Base-by-base conservation (phyloP, 1,140 invertebrate species). In the Drosophila willistoni region DNA sequence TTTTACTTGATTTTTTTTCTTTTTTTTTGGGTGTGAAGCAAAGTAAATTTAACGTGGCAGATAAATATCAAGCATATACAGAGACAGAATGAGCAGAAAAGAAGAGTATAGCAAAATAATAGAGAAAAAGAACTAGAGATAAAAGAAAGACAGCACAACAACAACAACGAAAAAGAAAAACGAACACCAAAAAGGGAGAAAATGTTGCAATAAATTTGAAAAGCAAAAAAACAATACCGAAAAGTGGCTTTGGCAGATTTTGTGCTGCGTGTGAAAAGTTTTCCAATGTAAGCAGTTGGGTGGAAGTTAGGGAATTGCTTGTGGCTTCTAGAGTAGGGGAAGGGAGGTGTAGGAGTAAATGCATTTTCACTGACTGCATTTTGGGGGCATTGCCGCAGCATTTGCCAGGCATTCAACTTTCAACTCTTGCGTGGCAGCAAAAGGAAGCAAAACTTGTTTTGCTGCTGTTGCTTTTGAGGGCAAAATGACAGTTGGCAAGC, bases 391-490 rank as follows among this genome's bases (percentile, higher is more conserved):
- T 85, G 81, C 73, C 81, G 81, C 74, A 70, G 83, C 83, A 84
- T 89, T 89, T 89, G 71, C 64, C 70, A 89, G 84, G 68, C 84
- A 65, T 89, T 89, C 84, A 89, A 89, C 84, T 89, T 89, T 89
- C 84, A 89, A 89, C 84, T 89, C 80, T 83, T 80, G 84, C 79
- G 64, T 47, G 68, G 55, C 55, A 34, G 55, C 55, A 57, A 51
- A 51, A 51, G 44, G 44, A 59, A 73, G 63, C 72, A 39, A 61
- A 29, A 57, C 25, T 57, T 55, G 41, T 33, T 65, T 64, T 75
- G 62, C 61, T 63, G 36, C 36, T 71, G 66, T 61, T 33, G 54
- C 62, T 39, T 36, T 65, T 77, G 61, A 36, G 59, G 19, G 34
- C 14, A 25, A 61, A 69, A 56, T 73, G 64, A 59, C 70, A 64